phyloP scores from a whole-genome alignment of 2,888 invertebrate species.

The Actias luna region DNA sequence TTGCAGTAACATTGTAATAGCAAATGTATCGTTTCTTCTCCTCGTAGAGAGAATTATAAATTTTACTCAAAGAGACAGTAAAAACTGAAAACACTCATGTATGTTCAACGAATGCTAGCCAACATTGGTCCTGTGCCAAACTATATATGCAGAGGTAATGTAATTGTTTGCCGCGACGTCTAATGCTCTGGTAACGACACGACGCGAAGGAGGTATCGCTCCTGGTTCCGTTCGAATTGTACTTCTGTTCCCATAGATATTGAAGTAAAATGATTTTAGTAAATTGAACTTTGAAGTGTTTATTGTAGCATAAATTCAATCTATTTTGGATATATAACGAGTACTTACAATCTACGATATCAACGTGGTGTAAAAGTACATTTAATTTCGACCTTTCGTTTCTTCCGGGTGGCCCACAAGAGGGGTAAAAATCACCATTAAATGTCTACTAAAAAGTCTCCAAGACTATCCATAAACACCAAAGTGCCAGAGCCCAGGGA shows the following conservation, averaged over 20 bases:
- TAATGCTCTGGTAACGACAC: conserved; percentile 61
- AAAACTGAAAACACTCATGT: conserved; percentile 61
- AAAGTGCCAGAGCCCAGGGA: no score
- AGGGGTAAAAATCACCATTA: no score
- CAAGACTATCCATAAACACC: no score
- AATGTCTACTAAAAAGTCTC: no score
- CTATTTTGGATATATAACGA: no score
- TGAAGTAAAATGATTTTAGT: conserved; percentile 26
- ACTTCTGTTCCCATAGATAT: conserved; percentile 33
- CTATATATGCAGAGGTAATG: conserved; percentile 60
- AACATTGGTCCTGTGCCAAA: conserved; percentile 72
- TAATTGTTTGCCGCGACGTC: conserved; percentile 63
- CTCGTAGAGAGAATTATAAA: conserved; percentile 50
- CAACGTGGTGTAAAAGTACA: no score
- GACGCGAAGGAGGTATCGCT: conserved; percentile 37
- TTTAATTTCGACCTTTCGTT: no score
- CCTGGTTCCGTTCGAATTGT: conserved; percentile 31
- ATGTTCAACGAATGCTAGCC: conserved; percentile 60
- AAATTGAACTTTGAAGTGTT: conserved; percentile 8
- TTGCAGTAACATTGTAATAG: background rate
- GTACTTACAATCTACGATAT: no score
- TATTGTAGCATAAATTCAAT: background rate
- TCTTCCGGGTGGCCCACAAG: no score
- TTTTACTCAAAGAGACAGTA: conserved; percentile 59
- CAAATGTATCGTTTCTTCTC: background rate